A percentile compares a stretch with the other conserved stretches of the same genome.
Conservation (phyloP, 2,113 vertebrate species). For the Ptyas mucosa region DNA sequence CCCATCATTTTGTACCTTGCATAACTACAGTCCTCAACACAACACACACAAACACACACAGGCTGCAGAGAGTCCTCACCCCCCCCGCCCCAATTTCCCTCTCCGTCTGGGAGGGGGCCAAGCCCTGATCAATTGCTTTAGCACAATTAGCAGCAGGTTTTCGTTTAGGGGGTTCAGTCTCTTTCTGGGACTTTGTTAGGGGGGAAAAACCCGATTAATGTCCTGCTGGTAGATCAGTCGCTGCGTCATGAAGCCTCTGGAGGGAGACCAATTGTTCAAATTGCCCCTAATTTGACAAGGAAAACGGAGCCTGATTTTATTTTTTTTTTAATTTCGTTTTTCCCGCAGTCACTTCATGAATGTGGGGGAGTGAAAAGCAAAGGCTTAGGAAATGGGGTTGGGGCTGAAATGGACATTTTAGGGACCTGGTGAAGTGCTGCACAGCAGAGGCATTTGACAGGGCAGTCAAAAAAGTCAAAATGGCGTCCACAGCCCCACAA, state of each 20-base stretch:
- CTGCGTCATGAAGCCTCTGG: slow-evolving; percentile 18
- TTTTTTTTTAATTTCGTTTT: background rate
- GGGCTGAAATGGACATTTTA: background rate
- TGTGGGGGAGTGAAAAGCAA: background rate
- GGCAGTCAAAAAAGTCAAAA: background rate
- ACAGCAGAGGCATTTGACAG: background rate
- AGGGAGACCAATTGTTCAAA: slow-evolving; percentile 10
- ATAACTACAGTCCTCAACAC: no score
- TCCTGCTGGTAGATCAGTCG: slow-evolving; percentile 22
- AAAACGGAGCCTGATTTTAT: background rate
- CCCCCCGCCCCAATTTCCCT: slow-evolving; percentile 2
- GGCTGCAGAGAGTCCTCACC: background rate
- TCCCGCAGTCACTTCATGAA: background rate
- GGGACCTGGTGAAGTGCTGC: no score
- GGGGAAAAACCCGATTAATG: slow-evolving; percentile 1
- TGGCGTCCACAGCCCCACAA: background rate
- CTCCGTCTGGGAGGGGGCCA: background rate
- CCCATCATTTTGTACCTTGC: no score
- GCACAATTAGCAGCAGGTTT: slow-evolving; percentile 24
- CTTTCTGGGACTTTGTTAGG: background rate
- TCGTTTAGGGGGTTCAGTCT: background rate
- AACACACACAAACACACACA: no score
- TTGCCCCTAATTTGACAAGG: slow-evolving; percentile 24
- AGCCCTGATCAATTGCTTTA: slow-evolving; percentile 26
- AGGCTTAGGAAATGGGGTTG: no score